Percentiles rank a stretch among this genome's conserved stretches.
These are phyloP conservation scores for Drosophila testacea DNA, from an alignment of 2,888 invertebrate genomes.

Conservation along the genomic window DNA sequence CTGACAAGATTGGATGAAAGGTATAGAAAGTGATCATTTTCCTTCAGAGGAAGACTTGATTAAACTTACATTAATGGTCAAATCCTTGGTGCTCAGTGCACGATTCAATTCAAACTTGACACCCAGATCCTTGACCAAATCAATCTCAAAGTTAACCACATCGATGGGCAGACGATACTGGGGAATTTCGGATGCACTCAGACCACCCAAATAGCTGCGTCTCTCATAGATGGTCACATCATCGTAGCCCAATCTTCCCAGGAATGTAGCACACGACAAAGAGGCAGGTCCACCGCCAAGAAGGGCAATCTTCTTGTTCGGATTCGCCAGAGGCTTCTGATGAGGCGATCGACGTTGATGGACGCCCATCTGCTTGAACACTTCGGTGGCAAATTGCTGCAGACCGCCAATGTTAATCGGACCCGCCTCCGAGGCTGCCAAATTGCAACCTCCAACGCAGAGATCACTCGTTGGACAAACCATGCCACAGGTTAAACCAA, in stretches of 20 bases:
- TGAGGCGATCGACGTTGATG: slow-evolving; percentile 93
- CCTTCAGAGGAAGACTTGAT: background rate
- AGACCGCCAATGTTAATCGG: slow-evolving; percentile 99
- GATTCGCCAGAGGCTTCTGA: slow-evolving; percentile 85
- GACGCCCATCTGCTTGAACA: slow-evolving; percentile 97
- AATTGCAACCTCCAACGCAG: slow-evolving; percentile 98
- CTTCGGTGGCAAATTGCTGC: slow-evolving; percentile 98
- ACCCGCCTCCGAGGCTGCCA: slow-evolving; percentile 98
- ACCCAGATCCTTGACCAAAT: slow-evolving; percentile 95
- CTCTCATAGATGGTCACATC: slow-evolving; percentile 97
- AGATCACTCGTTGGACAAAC: slow-evolving; percentile 99
- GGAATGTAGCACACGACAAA: slow-evolving; percentile 97
- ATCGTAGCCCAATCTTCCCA: slow-evolving; percentile 96
- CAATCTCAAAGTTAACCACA: slow-evolving; percentile 96
- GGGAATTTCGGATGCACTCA: slow-evolving; percentile 98
- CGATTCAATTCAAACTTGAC: slow-evolving; percentile 93
- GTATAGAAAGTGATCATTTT: too few species aligned
- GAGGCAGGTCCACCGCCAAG: slow-evolving; percentile 98
- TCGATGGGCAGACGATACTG: slow-evolving; percentile 97
- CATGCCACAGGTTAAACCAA: slow-evolving; percentile 98
- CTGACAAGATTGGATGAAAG: too few species aligned
- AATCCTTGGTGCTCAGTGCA: slow-evolving; percentile 89
- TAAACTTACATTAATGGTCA: slow-evolving; percentile 89
- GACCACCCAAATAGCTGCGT: slow-evolving; percentile 93
- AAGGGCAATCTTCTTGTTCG: slow-evolving; percentile 90